phyloP scores from a whole-genome alignment of 2,888 invertebrate species.

The Abrostola triplasia region DNA sequence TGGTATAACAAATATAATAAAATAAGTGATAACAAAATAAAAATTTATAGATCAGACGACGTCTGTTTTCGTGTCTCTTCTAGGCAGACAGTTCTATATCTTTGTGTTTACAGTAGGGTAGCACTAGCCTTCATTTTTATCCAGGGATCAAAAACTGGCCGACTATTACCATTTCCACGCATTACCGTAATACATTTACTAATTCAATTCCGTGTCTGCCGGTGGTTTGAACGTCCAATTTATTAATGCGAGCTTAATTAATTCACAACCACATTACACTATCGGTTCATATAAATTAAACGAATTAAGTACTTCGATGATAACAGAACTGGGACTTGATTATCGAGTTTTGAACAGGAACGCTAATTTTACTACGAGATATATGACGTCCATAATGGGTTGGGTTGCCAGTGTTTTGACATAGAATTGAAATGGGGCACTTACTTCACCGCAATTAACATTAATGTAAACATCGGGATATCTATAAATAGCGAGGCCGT shows the following conservation, averaged over 20 bases:
- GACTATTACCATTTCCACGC: conserved; percentile 74
- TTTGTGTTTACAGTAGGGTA: conserved; percentile 63
- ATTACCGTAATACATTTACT: conserved; percentile 71
- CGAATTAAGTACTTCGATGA: conserved; percentile 64
- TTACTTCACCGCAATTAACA: conserved; percentile 44
- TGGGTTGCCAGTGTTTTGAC: conserved; percentile 49
- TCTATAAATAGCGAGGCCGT: conserved; percentile 24
- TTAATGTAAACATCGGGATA: conserved; percentile 38
- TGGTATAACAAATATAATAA: too few relatives aligned
- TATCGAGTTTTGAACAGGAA: conserved; percentile 57
- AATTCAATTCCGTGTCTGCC: conserved; percentile 74
- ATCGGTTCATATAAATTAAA: conserved; percentile 68
- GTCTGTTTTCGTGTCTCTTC: conserved; percentile 23
- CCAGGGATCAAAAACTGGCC: conserved; percentile 75
- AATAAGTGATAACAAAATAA: too few relatives aligned
- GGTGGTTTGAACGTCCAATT: conserved; percentile 73
- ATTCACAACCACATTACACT: conserved; percentile 66
- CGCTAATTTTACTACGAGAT: conserved; percentile 50
- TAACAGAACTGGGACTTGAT: conserved; percentile 61
- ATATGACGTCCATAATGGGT: conserved; percentile 43
- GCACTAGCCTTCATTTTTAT: conserved; percentile 72
- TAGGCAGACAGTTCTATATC: conserved; percentile 37
- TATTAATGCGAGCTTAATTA: conserved; percentile 72
- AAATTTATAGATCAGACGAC: neutral
- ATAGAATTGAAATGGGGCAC: conserved; percentile 26